Conservation (phyloP, 2,113 vertebrate genomes). For the Oxyura jamaicensis region DNA sequence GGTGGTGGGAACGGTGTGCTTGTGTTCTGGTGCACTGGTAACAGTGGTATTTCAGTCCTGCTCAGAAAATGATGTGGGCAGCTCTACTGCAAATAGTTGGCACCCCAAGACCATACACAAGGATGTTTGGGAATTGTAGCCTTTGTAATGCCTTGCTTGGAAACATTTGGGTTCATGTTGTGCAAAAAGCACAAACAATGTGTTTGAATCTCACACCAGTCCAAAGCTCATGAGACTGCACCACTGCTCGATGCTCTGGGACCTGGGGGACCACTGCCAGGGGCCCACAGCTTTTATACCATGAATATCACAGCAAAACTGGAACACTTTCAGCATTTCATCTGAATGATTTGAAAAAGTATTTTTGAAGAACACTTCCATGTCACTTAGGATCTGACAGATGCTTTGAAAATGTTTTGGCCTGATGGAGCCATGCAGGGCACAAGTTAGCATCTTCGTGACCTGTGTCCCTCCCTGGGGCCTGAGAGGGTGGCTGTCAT, state of each 20-base stretch:
- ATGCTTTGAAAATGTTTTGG: not conserved
- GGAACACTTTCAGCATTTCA: not conserved
- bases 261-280: rapidly evolving
- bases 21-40: rapidly evolving
- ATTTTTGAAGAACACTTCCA: not conserved
- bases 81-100: not conserved
- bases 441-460: not conserved
- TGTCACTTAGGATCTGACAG: not conserved
- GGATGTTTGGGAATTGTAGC: not conserved
- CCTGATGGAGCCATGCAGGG: not conserved
- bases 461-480: not conserved
- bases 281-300: not conserved
- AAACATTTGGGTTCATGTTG: not conserved
- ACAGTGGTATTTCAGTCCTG: not conserved
- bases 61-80: not conserved
- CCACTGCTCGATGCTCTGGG: not conserved
- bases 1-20: rapidly evolving
- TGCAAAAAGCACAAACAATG: not conserved
- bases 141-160: not conserved
- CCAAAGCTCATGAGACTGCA: not conserved
- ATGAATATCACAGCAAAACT: not conserved
- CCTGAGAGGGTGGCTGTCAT: not conserved
- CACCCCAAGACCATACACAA: rapidly evolving
- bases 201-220: not conserved
- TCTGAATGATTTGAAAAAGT: not conserved